Percentiles rank a stretch among this genome's conserved stretches.
phyloP scores from a whole-genome alignment of 2,113 vertebrate genomes.

The Chaetops frenatus region DNA sequence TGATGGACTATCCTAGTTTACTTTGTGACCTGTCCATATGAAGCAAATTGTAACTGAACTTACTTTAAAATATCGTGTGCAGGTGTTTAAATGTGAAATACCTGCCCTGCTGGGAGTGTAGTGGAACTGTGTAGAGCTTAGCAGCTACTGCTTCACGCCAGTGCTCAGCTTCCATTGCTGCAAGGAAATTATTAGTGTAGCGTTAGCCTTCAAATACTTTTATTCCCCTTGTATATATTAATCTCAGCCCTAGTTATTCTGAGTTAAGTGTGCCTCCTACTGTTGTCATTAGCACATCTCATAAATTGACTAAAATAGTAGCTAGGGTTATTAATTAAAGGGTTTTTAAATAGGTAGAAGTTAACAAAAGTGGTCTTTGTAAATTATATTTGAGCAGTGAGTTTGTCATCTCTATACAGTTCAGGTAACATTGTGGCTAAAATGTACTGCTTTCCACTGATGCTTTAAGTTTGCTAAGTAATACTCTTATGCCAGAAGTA shows the following conservation, averaged over 20 bases:
- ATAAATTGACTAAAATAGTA: background rate
- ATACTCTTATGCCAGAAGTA: background rate
- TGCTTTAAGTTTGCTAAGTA: background rate
- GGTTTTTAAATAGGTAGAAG: background rate
- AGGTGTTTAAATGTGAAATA: background rate
- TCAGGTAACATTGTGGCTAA: background rate
- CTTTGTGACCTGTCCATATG: background rate
- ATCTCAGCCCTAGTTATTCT: background rate
- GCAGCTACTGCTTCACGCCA: background rate
- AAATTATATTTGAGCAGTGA: background rate
- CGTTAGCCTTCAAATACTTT: background rate
- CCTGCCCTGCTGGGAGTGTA: background rate
- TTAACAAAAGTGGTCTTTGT: background rate
- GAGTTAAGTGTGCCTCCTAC: slow-evolving; percentile 61
- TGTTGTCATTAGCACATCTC: slow-evolving; percentile 47
- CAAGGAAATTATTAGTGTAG: background rate
- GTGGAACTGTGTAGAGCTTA: background rate
- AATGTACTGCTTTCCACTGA: background rate
- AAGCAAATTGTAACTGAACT: background rate
- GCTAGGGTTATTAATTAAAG: background rate
- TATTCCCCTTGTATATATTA: background rate
- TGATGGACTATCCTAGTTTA: background rate
- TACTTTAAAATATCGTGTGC: background rate
- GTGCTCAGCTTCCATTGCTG: background rate
- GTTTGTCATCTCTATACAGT: background rate